phyloP scores from a whole-genome alignment of 2,888 invertebrate genomes.

The Oligia latruncula region DNA sequence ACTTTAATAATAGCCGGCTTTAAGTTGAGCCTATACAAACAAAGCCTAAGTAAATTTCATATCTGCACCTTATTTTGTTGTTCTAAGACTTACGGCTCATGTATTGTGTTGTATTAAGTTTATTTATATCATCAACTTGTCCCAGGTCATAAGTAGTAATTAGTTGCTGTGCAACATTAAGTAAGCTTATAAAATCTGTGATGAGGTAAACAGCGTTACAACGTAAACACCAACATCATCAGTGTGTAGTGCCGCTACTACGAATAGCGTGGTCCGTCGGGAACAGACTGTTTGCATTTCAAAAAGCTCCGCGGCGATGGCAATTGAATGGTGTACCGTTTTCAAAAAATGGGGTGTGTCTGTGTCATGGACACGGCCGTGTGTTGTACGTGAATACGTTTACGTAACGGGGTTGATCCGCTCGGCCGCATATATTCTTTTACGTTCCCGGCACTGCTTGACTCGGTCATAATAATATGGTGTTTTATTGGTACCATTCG shows the following conservation, averaged over 20 bases:
- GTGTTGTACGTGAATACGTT: too few species aligned
- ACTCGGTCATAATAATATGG: too few species aligned
- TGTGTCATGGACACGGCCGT: too few species aligned
- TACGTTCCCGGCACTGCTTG: too few species aligned
- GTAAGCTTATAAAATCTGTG: constrained; percentile 24
- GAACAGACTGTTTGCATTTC: background rate
- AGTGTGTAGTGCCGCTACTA: background rate
- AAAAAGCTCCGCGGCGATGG: background rate
- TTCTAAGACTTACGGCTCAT: constrained; percentile 66
- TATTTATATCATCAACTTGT: constrained; percentile 53
- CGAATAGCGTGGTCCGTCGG: too few species aligned
- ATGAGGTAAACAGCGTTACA: constrained; percentile 46
- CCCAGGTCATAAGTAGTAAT: constrained; percentile 22
- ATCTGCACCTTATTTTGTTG: constrained; percentile 71
- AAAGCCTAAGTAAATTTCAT: constrained; percentile 75
- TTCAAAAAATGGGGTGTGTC: too few species aligned
- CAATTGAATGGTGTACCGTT: background rate
- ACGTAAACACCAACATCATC: constrained; percentile 17
- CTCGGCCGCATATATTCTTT: too few species aligned
- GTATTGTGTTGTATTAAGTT: constrained; percentile 51
- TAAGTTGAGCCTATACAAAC: constrained; percentile 65
- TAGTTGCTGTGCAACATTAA: constrained; percentile 26
- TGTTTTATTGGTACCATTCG: too few species aligned
- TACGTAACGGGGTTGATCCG: too few species aligned
- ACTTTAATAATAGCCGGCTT: constrained; percentile 61